Conservation (phyloP, 1,140 invertebrate genomes). For the Dermatophagoides farinae region DNA sequence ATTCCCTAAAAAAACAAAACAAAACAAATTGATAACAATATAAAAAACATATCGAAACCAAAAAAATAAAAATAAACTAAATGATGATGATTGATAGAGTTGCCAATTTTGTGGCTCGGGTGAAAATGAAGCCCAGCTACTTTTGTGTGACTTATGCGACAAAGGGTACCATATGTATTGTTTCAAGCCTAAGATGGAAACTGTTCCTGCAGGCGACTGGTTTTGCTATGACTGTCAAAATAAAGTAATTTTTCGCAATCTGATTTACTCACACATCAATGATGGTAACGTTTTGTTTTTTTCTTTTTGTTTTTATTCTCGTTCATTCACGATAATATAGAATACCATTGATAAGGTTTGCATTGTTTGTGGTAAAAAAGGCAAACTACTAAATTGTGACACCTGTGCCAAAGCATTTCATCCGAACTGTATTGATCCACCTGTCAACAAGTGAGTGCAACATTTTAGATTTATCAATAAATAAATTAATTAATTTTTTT, state of each 20-base stretch:
- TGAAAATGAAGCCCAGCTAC: slow-evolving; percentile 80
- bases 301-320: slow-evolving; percentile 1
- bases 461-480: neutral
- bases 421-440: slow-evolving; percentile 71
- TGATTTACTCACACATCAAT: neutral
- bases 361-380: slow-evolving; percentile 53
- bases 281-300: neutral
- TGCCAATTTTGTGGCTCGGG: slow-evolving; percentile 90
- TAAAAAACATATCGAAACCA: too few relatives aligned
- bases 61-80: too few relatives aligned
- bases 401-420: slow-evolving; percentile 75
- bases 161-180: slow-evolving; percentile 95
- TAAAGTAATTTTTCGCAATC: slow-evolving; percentile 38
- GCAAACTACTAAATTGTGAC: slow-evolving; percentile 51
- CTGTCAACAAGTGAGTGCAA: slow-evolving; percentile 39
- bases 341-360: slow-evolving; percentile 36
- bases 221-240: slow-evolving; percentile 90
- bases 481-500: neutral
- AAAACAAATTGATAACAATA: too few relatives aligned
- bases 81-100: slow-evolving; percentile 37
- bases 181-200: slow-evolving; percentile 89
- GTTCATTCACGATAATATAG: slow-evolving; percentile 21
- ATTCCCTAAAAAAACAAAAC: too few relatives aligned
- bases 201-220: slow-evolving; percentile 89
- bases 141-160: slow-evolving; percentile 90